A percentile compares a stretch with the other conserved stretches of the same genome.
Conservation (phyloP, 2,797 vertebrate species). For the Microhierax caerulescens region DNA sequence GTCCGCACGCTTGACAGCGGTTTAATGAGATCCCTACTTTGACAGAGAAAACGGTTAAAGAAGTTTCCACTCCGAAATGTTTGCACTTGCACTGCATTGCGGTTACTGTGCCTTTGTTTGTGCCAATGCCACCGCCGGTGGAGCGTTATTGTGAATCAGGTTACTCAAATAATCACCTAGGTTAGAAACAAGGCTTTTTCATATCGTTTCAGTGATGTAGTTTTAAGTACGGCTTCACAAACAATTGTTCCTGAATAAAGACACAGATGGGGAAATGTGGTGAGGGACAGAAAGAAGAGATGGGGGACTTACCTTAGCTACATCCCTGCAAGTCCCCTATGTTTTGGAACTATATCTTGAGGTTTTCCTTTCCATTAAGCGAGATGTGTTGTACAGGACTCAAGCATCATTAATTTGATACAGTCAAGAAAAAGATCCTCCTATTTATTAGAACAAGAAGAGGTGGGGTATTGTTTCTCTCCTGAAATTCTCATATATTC, state of each 20-base stretch:
- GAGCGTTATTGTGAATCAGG: not conserved
- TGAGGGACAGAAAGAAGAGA: not conserved
- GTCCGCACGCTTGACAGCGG: not conserved
- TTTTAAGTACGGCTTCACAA: not conserved
- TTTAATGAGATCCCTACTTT: not conserved
- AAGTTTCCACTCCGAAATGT: not conserved
- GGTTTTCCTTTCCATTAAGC: not conserved
- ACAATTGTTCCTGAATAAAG: not conserved
- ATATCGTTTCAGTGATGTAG: not conserved
- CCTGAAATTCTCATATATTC: not conserved
- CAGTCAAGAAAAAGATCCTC: not conserved
- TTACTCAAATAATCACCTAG: not conserved
- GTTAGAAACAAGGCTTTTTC: not conserved
- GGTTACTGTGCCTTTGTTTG: not conserved
- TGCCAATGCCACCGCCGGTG: not conserved
- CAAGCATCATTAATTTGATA: not conserved
- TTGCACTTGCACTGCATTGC: no score
- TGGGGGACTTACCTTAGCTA: not conserved
- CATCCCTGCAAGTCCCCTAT: not conserved
- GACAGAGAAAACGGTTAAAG: not conserved
- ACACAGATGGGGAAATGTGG: not conserved
- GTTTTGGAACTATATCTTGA: not conserved
- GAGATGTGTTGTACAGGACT: not conserved
- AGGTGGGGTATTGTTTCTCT: not conserved
- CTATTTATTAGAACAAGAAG: not conserved